Conservation (phyloP, 2,888 invertebrate species). For the Rhagonycha fulva region DNA sequence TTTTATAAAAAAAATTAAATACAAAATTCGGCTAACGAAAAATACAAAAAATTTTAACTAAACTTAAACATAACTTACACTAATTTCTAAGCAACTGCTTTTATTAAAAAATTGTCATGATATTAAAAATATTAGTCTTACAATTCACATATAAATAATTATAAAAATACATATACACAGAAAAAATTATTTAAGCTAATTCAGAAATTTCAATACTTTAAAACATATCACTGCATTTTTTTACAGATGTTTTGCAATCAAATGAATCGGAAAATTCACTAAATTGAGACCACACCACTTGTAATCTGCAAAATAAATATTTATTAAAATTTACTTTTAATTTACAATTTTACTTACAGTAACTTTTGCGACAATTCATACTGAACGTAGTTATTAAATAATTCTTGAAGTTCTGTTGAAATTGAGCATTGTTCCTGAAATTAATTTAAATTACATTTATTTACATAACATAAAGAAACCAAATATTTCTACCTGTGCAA, state of each 20-base stretch:
- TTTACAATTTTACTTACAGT: conserved; percentile 46
- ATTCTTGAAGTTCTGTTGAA: conserved; percentile 48
- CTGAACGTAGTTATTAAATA: conserved; percentile 51
- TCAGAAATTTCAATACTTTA: conserved; percentile 11
- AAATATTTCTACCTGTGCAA: conserved; percentile 56
- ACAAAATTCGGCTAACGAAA: background rate
- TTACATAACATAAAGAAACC: background rate
- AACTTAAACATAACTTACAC: background rate
- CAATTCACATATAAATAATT: background rate
- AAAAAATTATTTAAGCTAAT: background rate
- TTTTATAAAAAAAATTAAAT: background rate
- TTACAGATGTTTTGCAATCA: conserved; percentile 36
- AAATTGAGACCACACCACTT: conserved; percentile 47
- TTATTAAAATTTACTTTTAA: conserved; percentile 5
- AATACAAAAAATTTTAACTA: background rate
- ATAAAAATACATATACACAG: background rate
- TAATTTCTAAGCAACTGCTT: background rate
- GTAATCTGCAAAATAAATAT: conserved; percentile 45
- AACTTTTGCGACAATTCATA: conserved; percentile 50
- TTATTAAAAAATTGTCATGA: background rate
- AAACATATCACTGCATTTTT: conserved; percentile 40
- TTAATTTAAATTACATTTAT: conserved; percentile 22
- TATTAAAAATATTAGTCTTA: background rate
- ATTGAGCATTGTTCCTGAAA: conserved; percentile 53
- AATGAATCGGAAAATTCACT: conserved; percentile 44